Conservation (phyloP, 2,113 vertebrate genomes). For the Caranx melampygus region DNA sequence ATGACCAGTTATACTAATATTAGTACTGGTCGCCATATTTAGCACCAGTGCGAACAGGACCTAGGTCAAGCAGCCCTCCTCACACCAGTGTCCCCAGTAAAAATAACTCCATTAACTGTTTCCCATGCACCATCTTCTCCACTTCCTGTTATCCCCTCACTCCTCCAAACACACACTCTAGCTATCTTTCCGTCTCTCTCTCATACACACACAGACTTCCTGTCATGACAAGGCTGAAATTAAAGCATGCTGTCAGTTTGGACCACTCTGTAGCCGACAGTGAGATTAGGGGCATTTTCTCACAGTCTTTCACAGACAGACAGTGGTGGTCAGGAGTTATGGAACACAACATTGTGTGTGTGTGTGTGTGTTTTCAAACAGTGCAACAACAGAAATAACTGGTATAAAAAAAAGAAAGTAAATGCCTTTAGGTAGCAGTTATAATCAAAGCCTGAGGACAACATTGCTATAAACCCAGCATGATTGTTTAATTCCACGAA, state of each 20-base stretch:
- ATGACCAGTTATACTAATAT: conserved; percentile 49
- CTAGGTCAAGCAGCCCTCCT: conserved; percentile 64
- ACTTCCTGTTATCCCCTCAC: conserved; percentile 64
- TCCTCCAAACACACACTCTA: conserved; percentile 33
- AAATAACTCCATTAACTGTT: conserved; percentile 69
- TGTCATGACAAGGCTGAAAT: conserved; percentile 75
- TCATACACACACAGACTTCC: conserved; percentile 61
- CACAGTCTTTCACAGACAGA: conserved; percentile 52
- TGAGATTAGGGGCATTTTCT: conserved; percentile 65
- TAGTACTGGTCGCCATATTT: conserved; percentile 46
- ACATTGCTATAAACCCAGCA: too few species aligned
- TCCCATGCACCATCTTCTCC: conserved; percentile 70
- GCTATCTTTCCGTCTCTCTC: not conserved
- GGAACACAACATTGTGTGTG: not conserved
- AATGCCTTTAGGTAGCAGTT: not conserved
- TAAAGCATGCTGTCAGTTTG: conserved; percentile 63
- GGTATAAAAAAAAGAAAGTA: too few species aligned
- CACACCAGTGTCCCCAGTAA: conserved; percentile 54
- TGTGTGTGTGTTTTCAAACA: not conserved
- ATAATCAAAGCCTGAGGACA: too few species aligned
- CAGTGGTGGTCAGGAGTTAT: not conserved
- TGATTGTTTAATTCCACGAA: too few species aligned
- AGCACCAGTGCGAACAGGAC: conserved; percentile 64
- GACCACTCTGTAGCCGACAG: conserved; percentile 28
- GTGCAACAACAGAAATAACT: not conserved